Conservation (phyloP, 2,888 invertebrate genomes). For the Polietes domitor region DNA sequence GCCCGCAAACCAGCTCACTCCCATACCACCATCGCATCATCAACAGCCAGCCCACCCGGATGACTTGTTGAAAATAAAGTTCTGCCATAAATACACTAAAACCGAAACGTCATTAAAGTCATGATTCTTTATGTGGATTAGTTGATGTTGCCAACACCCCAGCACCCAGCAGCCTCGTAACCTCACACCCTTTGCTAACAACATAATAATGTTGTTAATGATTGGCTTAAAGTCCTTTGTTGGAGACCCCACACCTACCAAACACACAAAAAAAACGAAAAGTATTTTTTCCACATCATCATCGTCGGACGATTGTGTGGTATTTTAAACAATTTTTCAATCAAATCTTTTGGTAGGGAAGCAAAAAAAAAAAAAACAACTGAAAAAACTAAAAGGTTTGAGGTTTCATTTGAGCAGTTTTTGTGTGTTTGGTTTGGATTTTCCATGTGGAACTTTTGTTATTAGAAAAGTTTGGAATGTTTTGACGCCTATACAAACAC, state of each 20-base stretch:
- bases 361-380: background rate
- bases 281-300: background rate
- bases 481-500: constrained; percentile 33
- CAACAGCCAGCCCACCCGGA: too few relatives aligned
- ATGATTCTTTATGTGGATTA: constrained; percentile 27
- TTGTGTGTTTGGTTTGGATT: background rate
- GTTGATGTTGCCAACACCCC: background rate
- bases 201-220: constrained; percentile 30
- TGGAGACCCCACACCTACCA: background rate
- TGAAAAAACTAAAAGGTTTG: too few relatives aligned
- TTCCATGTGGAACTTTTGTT: constrained; percentile 18
- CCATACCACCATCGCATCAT: too few relatives aligned
- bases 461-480: constrained; percentile 44
- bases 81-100: background rate
- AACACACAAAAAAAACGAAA: too few relatives aligned
- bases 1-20: too few relatives aligned
- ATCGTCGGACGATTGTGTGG: constrained; percentile 3
- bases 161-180: too few relatives aligned
- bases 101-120: constrained; percentile 32
- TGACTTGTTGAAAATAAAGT: constrained; percentile 33
- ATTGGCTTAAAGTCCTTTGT: constrained; percentile 27
- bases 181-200: too few relatives aligned
- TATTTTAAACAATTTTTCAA: constrained; percentile 40
- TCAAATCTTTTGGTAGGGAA: constrained; percentile 12
- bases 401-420: background rate